These are phyloP conservation scores for Myrmecobius fasciatus DNA, from an alignment of 2,113 vertebrate species.

Conservation along the genomic window DNA sequence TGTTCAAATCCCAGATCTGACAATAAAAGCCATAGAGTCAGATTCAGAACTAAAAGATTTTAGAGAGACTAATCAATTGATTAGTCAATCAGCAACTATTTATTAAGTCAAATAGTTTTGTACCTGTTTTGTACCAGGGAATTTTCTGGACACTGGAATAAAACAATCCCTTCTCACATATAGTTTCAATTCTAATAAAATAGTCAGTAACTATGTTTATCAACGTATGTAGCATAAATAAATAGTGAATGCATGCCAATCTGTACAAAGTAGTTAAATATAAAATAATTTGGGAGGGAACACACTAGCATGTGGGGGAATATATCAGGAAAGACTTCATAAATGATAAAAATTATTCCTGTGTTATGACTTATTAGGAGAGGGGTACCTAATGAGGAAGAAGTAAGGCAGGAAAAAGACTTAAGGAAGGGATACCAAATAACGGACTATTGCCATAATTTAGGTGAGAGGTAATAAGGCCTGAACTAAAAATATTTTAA, in stretches of 20 bases:
- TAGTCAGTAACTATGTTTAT: not conserved
- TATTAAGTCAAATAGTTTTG: too few species aligned
- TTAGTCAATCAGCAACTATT: not conserved
- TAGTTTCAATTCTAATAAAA: not conserved
- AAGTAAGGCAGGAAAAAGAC: not conserved
- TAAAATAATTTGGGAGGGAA: not conserved
- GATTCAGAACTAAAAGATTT: not conserved
- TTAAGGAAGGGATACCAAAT: not conserved
- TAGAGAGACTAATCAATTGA: not conserved
- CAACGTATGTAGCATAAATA: not conserved
- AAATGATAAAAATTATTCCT: not conserved
- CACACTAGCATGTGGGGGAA: too few species aligned
- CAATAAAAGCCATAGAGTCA: not conserved
- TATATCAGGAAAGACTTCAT: not conserved
- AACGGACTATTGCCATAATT: not conserved
- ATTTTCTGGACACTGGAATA: not conserved
- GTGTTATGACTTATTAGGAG: not conserved
- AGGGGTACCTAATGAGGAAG: not conserved
- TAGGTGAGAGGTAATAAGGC: not conserved
- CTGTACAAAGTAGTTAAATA: not conserved
- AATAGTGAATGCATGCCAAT: not conserved
- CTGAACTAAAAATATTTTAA: not conserved
- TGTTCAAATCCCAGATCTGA: not conserved
- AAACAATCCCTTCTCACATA: not conserved
- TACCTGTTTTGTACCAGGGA: not conserved